Evolutionary conservation across 2,113 vertebrate species (phyloP), one percentile per base, ranked within the genome.

Genomic region (Indicator indicator): DNA sequence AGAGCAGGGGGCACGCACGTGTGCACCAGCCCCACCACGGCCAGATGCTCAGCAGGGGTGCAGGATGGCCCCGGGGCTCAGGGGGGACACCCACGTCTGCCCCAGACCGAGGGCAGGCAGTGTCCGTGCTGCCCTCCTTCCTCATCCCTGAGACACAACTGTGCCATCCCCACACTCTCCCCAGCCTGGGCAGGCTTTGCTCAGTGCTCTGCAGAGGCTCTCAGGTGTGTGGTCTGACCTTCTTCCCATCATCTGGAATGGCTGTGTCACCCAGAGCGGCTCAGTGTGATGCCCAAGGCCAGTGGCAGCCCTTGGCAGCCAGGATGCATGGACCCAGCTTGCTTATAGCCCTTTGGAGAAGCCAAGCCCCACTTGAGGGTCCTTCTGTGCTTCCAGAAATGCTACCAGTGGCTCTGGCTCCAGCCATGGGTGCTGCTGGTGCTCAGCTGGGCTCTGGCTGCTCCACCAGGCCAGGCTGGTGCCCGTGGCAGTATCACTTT

Each of bases 131-230:
- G 4, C 50, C 44, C 73, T 33, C 60, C 5, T 1, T n/a, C 44
- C 60, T 1, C 0, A 9, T 5, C 18, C 32, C 40, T n/a, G 5
- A 8, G 11, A 12, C 62, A 1, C 0, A 0, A 0, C 72, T 5
- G 1, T 0, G 7, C 14, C 15, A n/a, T 27, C 20, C 4, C 21
- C 28, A n/a, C 0, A 0, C 23, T 10, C 28, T 54, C 17, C 27
- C 24, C 2, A 4, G 1, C 46, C n/a, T 2, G 0, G 42, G 33
- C 50, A 10, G 20, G n/a, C 17, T 13, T 68, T 26, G 64, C 77
- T 80, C 78, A 27, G 74, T 26, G 60, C 80, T 77, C 78, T 24
- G 74, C 59, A 44, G 81, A 30, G 56, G 1, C 11, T 56, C 63
- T 64, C 92, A 80, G 83, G 80, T 77, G 79, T 1, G 3, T 13